Conservation (phyloP, 2,888 invertebrate genomes). For the Boloria selene region DNA sequence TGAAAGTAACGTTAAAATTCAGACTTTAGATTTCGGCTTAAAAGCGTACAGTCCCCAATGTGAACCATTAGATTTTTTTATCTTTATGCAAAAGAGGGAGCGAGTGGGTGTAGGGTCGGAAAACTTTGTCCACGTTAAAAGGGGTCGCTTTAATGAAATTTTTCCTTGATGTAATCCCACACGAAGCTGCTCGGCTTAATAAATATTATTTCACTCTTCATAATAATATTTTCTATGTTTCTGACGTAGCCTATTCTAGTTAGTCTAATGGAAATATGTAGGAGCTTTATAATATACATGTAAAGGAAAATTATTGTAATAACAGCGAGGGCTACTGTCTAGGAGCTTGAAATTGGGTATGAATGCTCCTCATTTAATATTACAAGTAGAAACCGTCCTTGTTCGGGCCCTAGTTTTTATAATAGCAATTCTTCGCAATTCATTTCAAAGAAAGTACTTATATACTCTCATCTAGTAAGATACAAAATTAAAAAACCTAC, state of each 20-base stretch:
- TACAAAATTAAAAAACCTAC: no score
- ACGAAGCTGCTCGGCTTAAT: conserved; percentile 11
- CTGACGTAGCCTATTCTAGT: conserved; percentile 3
- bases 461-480: no score
- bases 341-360: no score
- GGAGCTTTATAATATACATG: conserved; percentile 1
- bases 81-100: conserved; percentile 20
- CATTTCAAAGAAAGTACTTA: no score
- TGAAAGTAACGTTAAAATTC: no score
- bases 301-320: no score
- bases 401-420: no score
- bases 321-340: no score
- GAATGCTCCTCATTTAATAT: no score
- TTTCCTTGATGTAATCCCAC: conserved; percentile 25
- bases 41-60: neutral
- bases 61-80: conserved; percentile 12
- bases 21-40: no score
- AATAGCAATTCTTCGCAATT: no score
- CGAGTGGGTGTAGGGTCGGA: conserved; percentile 26
- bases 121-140: conserved; percentile 33
- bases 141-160: conserved; percentile 32
- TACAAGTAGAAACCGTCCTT: no score
- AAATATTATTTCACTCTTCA: conserved; percentile 16
- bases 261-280: conserved; percentile 11
- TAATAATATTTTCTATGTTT: conserved; percentile 15